phyloP scores from a whole-genome alignment of 2,888 invertebrate genomes.

The Psococerastis gibbosa region DNA sequence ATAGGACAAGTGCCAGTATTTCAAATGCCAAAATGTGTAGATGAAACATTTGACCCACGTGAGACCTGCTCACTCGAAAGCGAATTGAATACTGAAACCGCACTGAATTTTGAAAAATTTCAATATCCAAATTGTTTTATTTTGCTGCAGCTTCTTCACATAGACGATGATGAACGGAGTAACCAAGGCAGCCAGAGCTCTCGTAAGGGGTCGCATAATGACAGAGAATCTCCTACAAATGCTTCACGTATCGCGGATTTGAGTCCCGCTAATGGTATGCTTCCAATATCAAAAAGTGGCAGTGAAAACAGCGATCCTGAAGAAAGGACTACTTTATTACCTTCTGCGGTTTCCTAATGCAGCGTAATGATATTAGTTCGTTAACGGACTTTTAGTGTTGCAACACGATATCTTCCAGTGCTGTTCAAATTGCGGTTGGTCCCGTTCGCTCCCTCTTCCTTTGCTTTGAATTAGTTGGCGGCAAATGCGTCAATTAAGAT shows the following conservation, averaged over 20 bases:
- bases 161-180: slow-evolving; percentile 50
- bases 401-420: too few species aligned
- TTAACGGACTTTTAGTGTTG: too few species aligned
- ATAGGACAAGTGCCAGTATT: too few species aligned
- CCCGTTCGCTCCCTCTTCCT: too few species aligned
- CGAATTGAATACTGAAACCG: too few species aligned
- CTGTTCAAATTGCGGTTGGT: too few species aligned
- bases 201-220: background rate
- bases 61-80: too few species aligned
- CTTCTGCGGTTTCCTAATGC: background rate
- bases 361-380: background rate
- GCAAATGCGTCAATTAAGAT: too few species aligned
- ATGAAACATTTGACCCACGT: too few species aligned
- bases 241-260: background rate
- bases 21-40: too few species aligned
- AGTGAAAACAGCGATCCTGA: slow-evolving; percentile 9
- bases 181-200: slow-evolving; percentile 17
- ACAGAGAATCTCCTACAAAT: background rate
- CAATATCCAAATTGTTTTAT: slow-evolving; percentile 5
- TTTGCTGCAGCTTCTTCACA: slow-evolving; percentile 8
- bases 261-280: background rate
- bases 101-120: too few species aligned
- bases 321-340: slow-evolving; percentile 15
- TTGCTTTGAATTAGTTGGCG: too few species aligned
- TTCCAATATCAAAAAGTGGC: background rate